phyloP scores from a whole-genome alignment of 1,140 invertebrate species.

The Scaptodrosophila lebanonensis region DNA sequence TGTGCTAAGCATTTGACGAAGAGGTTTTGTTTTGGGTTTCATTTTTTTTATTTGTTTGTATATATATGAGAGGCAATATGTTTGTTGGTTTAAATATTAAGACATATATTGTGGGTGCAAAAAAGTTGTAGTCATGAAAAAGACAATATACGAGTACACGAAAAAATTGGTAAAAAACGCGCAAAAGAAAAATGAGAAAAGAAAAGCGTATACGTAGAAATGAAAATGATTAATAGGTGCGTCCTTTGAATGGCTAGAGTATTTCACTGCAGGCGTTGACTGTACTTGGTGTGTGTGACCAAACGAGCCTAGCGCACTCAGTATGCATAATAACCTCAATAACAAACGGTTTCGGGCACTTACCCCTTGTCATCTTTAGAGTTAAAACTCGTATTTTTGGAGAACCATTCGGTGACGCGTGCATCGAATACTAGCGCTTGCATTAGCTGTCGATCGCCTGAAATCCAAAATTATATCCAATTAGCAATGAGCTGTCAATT shows the following conservation, averaged over 20 bases:
- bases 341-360: constrained; percentile 50
- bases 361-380: constrained; percentile 84
- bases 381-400: constrained; percentile 83
- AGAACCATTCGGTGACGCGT: constrained; percentile 89
- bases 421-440: constrained; percentile 92
- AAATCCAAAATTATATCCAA: constrained; percentile 34
- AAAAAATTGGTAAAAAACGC: constrained; percentile 46
- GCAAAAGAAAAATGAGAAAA: constrained; percentile 72
- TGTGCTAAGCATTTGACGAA: constrained; percentile 45
- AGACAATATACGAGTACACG: constrained; percentile 41
- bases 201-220: constrained; percentile 62
- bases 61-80: constrained; percentile 57
- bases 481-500: too few species aligned
- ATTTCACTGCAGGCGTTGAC: constrained; percentile 38
- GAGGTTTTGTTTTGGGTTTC: constrained; percentile 25
- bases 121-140: constrained; percentile 58
- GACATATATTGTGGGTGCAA: constrained; percentile 53
- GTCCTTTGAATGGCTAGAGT: constrained; percentile 21
- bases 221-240: constrained; percentile 56
- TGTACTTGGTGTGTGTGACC: constrained; percentile 46
- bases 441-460: constrained; percentile 90
- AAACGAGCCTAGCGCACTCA: constrained; percentile 28
- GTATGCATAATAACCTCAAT: neutral
- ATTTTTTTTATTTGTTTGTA: constrained; percentile 37
- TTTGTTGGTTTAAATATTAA: constrained; percentile 39